phyloP scores from a whole-genome alignment of 2,797 vertebrate species.

The Anolis apletophallus region DNA sequence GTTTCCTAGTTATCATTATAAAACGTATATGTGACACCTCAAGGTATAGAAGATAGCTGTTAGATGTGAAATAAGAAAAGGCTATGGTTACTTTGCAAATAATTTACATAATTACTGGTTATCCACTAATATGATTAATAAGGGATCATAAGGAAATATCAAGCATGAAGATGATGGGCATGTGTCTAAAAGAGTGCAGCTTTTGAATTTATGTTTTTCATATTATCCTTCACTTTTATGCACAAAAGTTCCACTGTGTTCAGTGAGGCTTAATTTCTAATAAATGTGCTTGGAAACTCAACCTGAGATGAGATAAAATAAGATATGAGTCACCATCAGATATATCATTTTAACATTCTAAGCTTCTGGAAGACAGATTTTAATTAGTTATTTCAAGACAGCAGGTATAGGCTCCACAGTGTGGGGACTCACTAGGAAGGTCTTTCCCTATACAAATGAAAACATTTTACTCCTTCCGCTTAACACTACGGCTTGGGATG shows the following conservation, averaged over 20 bases:
- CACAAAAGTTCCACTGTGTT: not conserved
- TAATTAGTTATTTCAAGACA: constrained; percentile 1
- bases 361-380: not conserved
- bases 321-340: not conserved
- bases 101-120: not conserved
- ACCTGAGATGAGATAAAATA: not conserved
- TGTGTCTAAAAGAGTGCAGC: not conserved
- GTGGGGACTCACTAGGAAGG: not conserved
- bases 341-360: constrained; percentile 3
- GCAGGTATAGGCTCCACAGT: not conserved
- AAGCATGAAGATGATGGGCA: not conserved
- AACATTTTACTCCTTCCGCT: constrained; percentile 21
- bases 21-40: not conserved
- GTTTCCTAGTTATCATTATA: not conserved
- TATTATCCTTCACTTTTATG: not conserved
- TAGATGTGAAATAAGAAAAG: not conserved
- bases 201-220: not conserved
- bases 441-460: constrained; percentile 7
- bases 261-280: not conserved
- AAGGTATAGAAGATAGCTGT: not conserved
- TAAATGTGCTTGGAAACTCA: not conserved
- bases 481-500: constrained; percentile 35
- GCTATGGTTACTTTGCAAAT: not conserved
- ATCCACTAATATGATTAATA: not conserved
- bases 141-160: not conserved